Conservation (phyloP, 92 coral and sea anemone genomes). For the Palythoa caribaeorum region DNA sequence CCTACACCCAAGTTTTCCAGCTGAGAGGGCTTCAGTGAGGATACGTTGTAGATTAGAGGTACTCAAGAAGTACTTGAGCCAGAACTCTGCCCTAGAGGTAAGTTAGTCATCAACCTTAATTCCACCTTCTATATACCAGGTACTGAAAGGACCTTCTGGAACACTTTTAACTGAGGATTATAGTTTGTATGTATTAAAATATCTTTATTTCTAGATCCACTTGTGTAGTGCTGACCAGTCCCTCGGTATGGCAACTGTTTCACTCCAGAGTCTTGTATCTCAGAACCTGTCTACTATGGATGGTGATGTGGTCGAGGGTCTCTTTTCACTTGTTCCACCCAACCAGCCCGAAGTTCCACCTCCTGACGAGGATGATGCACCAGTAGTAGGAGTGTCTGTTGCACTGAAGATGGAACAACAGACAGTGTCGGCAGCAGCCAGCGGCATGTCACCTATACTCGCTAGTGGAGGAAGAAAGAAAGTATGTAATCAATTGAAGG, state of each 20-base stretch:
- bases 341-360: slow-evolving; percentile 54
- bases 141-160: too few species aligned
- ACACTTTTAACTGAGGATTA: background rate
- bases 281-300: slow-evolving; percentile 62
- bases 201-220: slow-evolving; percentile 69
- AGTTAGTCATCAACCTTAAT: background rate
- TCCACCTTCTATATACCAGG: background rate
- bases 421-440: slow-evolving; percentile 33
- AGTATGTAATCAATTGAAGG: background rate
- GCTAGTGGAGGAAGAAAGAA: slow-evolving; percentile 18
- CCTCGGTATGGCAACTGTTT: slow-evolving; percentile 82
- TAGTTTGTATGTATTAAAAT: background rate
- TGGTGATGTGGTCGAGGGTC: slow-evolving; percentile 80
- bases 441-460: slow-evolving; percentile 37
- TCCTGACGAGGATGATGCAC: slow-evolving; percentile 65
- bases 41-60: slow-evolving; percentile 69
- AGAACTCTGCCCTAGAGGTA: slow-evolving; percentile 89
- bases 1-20: slow-evolving; percentile 93
- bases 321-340: slow-evolving; percentile 79
- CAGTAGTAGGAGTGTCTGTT: slow-evolving; percentile 94
- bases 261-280: slow-evolving; percentile 84
- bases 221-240: slow-evolving; percentile 93
- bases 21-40: slow-evolving; percentile 97
- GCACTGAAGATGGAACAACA: slow-evolving; percentile 74
- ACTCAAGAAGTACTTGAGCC: slow-evolving; percentile 70